Conservation (phyloP, 2,113 vertebrate species). For the Bothrops jararaca region DNA sequence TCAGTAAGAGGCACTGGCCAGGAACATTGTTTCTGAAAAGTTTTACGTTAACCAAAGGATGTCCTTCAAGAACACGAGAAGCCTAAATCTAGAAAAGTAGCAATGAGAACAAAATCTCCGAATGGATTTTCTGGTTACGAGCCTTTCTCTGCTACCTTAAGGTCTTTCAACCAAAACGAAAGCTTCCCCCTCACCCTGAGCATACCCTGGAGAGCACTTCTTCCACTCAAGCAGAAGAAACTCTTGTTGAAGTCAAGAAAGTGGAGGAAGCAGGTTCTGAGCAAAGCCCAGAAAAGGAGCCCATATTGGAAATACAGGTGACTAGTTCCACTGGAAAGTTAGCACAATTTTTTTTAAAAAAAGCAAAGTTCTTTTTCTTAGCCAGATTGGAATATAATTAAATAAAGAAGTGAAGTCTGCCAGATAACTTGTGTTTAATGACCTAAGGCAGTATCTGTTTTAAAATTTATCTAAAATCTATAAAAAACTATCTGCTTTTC, state of each 20-base stretch:
- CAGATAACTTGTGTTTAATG: not conserved
- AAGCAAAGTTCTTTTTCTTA: not conserved
- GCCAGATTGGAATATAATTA: not conserved
- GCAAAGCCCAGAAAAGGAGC: not conserved
- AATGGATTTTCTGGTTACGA: not conserved
- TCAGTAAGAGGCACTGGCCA: not conserved
- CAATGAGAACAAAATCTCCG: not conserved
- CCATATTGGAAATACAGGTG: constrained; percentile 12
- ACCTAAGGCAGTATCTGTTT: not conserved
- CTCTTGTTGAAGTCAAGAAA: not conserved
- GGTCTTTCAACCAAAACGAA: constrained; percentile 10
- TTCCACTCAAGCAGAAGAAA: not conserved
- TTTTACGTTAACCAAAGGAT: not conserved
- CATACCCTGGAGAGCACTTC: not conserved
- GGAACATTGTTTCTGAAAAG: not conserved
- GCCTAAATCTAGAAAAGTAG: not conserved
- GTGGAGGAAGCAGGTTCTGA: not conserved
- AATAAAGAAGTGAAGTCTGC: not conserved
- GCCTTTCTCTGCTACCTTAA: not conserved
- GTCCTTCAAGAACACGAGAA: not conserved
- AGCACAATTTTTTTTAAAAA: not conserved
- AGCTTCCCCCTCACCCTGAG: not conserved
- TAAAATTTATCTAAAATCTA: not conserved
- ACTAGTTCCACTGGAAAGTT: not conserved
- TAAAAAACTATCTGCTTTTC: not conserved